Percentiles rank a stretch among this genome's conserved stretches.
phyloP scores from a whole-genome alignment of 1,140 invertebrate species.

The Solen grandis region DNA sequence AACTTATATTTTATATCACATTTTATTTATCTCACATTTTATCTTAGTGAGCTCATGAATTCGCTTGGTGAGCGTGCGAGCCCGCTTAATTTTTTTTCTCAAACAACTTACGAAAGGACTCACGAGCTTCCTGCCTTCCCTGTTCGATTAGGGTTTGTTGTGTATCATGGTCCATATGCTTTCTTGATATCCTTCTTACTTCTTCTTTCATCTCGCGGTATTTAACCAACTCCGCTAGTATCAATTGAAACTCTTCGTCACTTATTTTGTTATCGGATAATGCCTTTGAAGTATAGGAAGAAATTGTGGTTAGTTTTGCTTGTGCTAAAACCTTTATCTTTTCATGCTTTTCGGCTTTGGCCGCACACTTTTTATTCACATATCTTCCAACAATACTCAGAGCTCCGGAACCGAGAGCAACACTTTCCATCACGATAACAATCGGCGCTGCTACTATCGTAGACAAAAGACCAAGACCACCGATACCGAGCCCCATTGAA shows the following conservation, averaged over 20 bases:
- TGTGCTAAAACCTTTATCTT: conserved; percentile 1
- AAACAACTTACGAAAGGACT: not conserved
- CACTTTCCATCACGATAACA: not conserved
- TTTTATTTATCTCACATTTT: not conserved
- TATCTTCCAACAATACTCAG: not conserved
- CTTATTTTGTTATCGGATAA: not conserved
- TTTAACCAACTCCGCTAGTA: not conserved
- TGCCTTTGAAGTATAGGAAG: not conserved
- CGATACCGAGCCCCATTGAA: not conserved
- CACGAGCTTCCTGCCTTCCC: not conserved
- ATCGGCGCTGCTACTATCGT: conserved; percentile 7
- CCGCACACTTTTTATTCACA: not conserved
- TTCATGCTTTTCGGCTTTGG: conserved; percentile 15
- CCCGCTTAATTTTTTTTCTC: not conserved
- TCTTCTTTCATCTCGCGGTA: conserved; percentile 15
- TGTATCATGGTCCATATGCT: not conserved
- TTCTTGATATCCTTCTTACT: not conserved
- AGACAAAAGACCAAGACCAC: not conserved
- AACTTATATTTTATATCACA: not conserved
- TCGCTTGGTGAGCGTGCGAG: not conserved
- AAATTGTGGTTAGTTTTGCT: not conserved
- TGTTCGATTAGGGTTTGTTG: not conserved
- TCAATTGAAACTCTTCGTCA: conserved; percentile 6
- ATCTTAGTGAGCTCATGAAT: no score
- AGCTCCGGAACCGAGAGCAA: not conserved